These are phyloP conservation scores for Malaclemys terrapin DNA, from an alignment of 2,113 vertebrate species.

Conservation along the genomic window DNA sequence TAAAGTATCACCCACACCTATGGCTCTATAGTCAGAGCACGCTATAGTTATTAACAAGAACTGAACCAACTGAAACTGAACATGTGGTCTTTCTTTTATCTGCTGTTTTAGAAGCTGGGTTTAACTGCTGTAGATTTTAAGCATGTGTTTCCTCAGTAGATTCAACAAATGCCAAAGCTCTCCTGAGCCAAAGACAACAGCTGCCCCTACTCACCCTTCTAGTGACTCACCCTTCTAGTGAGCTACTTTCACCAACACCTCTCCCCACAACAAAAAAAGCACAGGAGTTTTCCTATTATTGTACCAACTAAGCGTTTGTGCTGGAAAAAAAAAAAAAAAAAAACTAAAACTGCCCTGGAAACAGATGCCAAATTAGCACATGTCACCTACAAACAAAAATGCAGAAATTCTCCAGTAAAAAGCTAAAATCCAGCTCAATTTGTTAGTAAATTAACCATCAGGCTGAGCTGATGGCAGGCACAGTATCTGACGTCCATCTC, in stretches of 20 bases:
- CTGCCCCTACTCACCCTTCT: slow-evolving; percentile 63
- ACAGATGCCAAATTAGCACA: slow-evolving; percentile 55
- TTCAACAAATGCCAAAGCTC: slow-evolving; percentile 23
- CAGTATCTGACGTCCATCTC: background rate
- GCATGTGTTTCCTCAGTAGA: slow-evolving; percentile 61
- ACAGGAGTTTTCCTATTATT: slow-evolving; percentile 18
- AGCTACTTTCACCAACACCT: slow-evolving; percentile 56
- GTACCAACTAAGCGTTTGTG: slow-evolving; percentile 41
- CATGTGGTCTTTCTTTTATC: background rate
- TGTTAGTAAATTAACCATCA: slow-evolving; percentile 5
- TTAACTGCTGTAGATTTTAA: slow-evolving; percentile 39
- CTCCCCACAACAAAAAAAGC: background rate
- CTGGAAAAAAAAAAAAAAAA: slow-evolving; percentile 64
- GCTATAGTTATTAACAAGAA: slow-evolving; percentile 1
- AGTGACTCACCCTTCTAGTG: slow-evolving; percentile 59
- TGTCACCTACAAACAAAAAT: slow-evolving; percentile 40
- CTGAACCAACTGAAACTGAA: slow-evolving; percentile 5
- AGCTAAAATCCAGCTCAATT: slow-evolving; percentile 14
- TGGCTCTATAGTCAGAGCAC: background rate
- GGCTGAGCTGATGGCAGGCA: background rate
- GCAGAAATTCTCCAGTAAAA: slow-evolving; percentile 16
- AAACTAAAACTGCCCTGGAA: slow-evolving; percentile 38
- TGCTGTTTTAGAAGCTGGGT: background rate
- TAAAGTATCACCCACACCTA: background rate
- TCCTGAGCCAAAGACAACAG: slow-evolving; percentile 60